Evolutionary conservation across 2,113 vertebrate species (phyloP).

Genomic region (Nansenia antarctica): DNA sequence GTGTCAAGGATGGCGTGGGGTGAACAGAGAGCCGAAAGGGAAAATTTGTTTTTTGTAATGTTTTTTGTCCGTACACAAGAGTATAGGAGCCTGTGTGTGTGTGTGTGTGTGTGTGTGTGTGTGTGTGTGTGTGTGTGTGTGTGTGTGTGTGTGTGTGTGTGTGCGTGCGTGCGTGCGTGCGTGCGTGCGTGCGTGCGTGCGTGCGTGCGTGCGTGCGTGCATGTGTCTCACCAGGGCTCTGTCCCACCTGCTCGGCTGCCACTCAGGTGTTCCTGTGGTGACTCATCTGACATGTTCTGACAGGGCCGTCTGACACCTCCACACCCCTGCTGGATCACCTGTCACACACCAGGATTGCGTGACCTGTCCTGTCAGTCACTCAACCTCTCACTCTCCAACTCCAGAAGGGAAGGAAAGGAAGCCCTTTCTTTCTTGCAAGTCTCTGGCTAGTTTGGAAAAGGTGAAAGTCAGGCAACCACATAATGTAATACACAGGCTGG

Average conservation of each 20-base stretch:
- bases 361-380: neutral
- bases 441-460: no score
- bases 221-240: neutral
- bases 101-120: neutral
- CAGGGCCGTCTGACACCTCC: neutral
- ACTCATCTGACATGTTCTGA: conserved; percentile 16
- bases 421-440: neutral
- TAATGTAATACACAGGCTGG: neutral
- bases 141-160: conserved; percentile 2
- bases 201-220: neutral
- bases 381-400: neutral
- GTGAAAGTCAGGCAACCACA: no score
- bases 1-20: conserved; percentile 49
- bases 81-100: conserved; percentile 13
- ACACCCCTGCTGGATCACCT: conserved; percentile 4
- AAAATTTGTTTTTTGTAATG: neutral
- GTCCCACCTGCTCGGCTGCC: conserved; percentile 12
- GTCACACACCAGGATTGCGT: neutral
- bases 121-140: neutral
- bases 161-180: neutral
- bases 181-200: neutral
- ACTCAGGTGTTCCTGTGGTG: conserved; percentile 5
- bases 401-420: no score
- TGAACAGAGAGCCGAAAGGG: neutral
- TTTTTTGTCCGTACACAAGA: no score